Conservation (phyloP, 2,113 vertebrate species). For the Tringa solitaria region DNA sequence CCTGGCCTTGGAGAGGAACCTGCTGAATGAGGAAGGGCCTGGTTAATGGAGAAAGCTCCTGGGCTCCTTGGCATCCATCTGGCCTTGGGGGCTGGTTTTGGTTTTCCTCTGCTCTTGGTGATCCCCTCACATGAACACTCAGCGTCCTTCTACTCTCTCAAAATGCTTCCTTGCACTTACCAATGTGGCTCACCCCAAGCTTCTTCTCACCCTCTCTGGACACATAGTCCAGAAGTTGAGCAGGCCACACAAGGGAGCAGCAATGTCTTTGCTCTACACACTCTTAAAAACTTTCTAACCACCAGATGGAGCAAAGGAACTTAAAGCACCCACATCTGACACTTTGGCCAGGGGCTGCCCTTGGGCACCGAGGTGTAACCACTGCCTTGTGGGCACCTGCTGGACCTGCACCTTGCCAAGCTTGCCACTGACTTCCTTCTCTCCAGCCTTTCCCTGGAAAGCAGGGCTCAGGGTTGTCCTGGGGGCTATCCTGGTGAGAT, state of each 20-base stretch:
- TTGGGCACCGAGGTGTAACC: not conserved
- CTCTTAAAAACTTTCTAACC: not conserved
- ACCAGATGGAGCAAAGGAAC: constrained; percentile 54
- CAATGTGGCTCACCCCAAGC: not conserved
- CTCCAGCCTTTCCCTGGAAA: not conserved
- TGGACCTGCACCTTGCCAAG: not conserved
- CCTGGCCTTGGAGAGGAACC: not conserved
- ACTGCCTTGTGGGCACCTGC: not conserved
- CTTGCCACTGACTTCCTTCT: not conserved
- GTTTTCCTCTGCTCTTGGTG: not conserved
- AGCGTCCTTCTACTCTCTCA: not conserved
- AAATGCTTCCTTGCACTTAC: rapidly evolving
- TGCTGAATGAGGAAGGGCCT: not conserved
- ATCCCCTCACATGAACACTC: rapidly evolving
- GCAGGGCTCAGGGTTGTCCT: not conserved
- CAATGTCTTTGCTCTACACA: rapidly evolving
- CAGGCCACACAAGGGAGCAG: not conserved
- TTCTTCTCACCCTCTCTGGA: not conserved
- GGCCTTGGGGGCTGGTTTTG: not conserved
- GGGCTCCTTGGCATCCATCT: not conserved
- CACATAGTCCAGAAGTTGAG: not conserved
- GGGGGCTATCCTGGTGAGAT: not conserved
- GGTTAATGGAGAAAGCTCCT: not conserved
- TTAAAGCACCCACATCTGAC: not conserved
- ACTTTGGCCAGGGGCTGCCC: not conserved